Evolutionary conservation across 2,888 invertebrate genomes (phyloP).

Genomic region (Drosophila neonasuta): DNA sequence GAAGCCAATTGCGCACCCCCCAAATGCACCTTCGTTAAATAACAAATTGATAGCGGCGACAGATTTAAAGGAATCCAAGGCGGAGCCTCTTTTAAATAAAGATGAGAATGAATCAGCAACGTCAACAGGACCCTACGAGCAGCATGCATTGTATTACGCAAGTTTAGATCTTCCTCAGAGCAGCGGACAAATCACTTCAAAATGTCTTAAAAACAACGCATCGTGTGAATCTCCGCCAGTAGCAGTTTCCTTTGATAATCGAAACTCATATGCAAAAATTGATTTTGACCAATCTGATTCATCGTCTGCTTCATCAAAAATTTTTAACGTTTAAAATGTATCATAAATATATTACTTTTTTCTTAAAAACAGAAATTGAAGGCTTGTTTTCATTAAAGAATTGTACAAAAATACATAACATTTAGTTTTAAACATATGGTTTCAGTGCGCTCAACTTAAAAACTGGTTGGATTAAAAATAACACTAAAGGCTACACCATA

Average conservation of each 20-base stretch:
- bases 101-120: conserved; percentile 65
- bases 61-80: conserved; percentile 21
- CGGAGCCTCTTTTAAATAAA: conserved; percentile 34
- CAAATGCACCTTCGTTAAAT: conserved; percentile 27
- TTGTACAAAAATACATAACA: background rate
- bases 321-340: conserved; percentile 64
- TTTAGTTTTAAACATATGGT: no score
- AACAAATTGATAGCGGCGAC: conserved; percentile 27
- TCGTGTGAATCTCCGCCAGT: conserved; percentile 74
- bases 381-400: background rate
- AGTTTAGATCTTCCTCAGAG: conserved; percentile 84
- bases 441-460: no score
- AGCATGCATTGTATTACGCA: conserved; percentile 85
- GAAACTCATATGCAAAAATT: conserved; percentile 89
- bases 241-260: conserved; percentile 73
- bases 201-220: conserved; percentile 47
- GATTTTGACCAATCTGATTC: conserved; percentile 85
- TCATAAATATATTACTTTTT: conserved; percentile 49
- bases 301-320: conserved; percentile 73
- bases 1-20: conserved; percentile 17
- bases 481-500: background rate
- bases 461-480: no score
- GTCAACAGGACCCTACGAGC: conserved; percentile 80
- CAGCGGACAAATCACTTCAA: conserved; percentile 61
- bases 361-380: conserved; percentile 37